These are phyloP conservation scores for Aselliscus stoliczkanus DNA, from an alignment of 2,797 vertebrate genomes.

Conservation along the genomic window DNA sequence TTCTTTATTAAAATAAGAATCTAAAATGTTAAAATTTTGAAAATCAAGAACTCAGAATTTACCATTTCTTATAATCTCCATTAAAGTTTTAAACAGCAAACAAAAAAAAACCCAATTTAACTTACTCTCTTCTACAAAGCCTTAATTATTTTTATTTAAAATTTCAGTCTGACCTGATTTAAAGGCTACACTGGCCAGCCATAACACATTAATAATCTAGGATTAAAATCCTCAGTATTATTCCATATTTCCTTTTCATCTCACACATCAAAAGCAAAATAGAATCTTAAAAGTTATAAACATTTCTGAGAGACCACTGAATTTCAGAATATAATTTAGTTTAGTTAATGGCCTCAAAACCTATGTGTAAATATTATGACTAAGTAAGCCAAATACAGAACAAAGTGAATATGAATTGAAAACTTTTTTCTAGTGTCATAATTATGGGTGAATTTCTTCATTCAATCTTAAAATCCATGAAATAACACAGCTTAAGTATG, in stretches of 20 bases:
- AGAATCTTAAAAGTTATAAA: not conserved
- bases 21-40: slow-evolving; percentile 21
- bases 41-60: slow-evolving; percentile 31
- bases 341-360: not conserved
- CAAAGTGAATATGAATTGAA: not conserved
- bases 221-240: not conserved
- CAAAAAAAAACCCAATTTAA: slow-evolving; percentile 6
- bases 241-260: not conserved
- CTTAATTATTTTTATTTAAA: slow-evolving; percentile 23
- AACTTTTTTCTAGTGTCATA: not conserved
- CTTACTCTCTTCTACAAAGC: slow-evolving; percentile 14
- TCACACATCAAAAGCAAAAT: not conserved
- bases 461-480: slow-evolving; percentile 41
- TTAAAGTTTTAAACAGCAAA: not conserved
- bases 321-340: slow-evolving; percentile 28
- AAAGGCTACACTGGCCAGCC: not conserved
- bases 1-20: slow-evolving; percentile 18
- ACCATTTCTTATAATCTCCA: not conserved
- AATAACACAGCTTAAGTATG: slow-evolving; percentile 5
- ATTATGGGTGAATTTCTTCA: slow-evolving; percentile 3
- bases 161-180: not conserved
- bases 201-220: not conserved
- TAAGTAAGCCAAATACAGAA: slow-evolving; percentile 16
- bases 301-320: not conserved
- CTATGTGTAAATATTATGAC: not conserved